Base-by-base conservation (phyloP, 2,113 vertebrate genomes). In the Ctenomys sociabilis region DNA sequence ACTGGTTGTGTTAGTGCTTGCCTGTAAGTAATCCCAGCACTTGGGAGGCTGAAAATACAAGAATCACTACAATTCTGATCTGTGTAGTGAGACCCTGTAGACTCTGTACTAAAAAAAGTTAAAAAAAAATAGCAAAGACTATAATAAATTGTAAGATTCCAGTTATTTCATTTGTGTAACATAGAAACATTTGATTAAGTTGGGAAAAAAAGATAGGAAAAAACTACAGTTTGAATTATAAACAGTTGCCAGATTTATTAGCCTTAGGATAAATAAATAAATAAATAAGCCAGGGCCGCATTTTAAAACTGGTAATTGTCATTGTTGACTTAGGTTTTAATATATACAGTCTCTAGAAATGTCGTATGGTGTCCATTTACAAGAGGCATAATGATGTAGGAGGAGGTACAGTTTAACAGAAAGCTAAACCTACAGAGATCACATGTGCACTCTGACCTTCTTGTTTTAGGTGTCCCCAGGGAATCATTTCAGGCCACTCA, bases 111-210 rank as follows among this genome's bases (percentile, higher is more conserved):
- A 49, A 49, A 49, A 49, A 49, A 49, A 49, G n/a, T n/a, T 11
- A 49, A 49, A 49, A 49, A 49, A 49, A 57, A 0, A 94, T 0
- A 7, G 9, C 78, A 83, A 94, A 77, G 10, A 8, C 49, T 49
- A 72, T 66, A 45, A 10, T 95, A 92, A 75, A 87, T 61, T 87
- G 37, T 90, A 89, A 61, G 45, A 83, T 22, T 91, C 9, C 64
- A 57, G 0, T 45, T 61, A 68, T 32, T 54, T 91, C 0, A 37
- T 96, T 86, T 92, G 28, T 83, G 35, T 37, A 91, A 52, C 6
- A 59, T 75, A 28, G 49, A 78, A 90, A 17, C 89, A 70, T 30
- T 35, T n/a, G 72, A 66, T 52, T 73, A 30, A 85, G 2, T 52
- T 85, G 40, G 9, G 59, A 19, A 59, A 70, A 72, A 89, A 54